These are phyloP conservation scores for Callithrix jacchus DNA, from an alignment of 2,113 vertebrate genomes.

Conservation along the genomic window DNA sequence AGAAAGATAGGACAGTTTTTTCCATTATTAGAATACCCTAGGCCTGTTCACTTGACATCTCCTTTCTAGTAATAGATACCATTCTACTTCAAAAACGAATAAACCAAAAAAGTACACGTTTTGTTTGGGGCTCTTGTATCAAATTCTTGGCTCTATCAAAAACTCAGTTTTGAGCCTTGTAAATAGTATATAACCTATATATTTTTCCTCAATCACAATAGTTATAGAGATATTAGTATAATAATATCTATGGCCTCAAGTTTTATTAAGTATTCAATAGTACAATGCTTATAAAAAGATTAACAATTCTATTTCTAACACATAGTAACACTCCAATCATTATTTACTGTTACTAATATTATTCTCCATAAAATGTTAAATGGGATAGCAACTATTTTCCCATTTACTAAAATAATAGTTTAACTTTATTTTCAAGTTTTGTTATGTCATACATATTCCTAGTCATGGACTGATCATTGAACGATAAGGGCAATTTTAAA, in stretches of 20 bases:
- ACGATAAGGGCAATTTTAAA: neutral
- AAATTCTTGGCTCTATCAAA: neutral
- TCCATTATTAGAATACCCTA: neutral
- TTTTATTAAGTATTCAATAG: constrained; percentile 36
- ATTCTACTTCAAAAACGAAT: neutral
- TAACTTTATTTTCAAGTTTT: constrained; percentile 48
- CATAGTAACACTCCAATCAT: neutral
- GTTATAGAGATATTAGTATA: neutral
- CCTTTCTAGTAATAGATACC: neutral
- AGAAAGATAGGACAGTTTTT: neutral
- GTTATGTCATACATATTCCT: neutral
- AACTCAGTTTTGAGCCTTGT: neutral
- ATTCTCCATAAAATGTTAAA: constrained; percentile 30
- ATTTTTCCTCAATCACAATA: neutral
- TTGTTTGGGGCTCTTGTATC: neutral
- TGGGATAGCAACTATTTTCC: neutral
- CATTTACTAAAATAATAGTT: constrained; percentile 45
- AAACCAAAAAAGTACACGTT: neutral
- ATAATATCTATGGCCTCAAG: neutral
- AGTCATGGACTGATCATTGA: constrained; percentile 2
- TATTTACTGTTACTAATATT: neutral
- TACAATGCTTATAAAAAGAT: constrained; percentile 3
- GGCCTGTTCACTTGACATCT: neutral
- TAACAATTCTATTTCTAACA: neutral
- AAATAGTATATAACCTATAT: neutral